Evolutionary conservation across 2,888 invertebrate genomes (phyloP), one percentile per base, ranked within the genome.

Genomic region (Cotesia congregata): DNA sequence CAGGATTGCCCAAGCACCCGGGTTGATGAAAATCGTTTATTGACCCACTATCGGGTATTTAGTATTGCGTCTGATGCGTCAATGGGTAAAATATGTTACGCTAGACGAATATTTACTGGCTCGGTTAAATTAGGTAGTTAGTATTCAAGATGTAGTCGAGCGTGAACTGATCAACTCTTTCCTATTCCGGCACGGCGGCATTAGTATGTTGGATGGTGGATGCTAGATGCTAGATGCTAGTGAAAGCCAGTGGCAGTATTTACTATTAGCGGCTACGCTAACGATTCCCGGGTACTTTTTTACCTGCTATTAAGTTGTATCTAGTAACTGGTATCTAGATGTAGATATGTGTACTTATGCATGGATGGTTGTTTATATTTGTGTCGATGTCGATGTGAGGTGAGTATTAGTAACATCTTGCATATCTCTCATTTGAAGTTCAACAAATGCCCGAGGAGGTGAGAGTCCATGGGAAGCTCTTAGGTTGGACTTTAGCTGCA

Each of bases 381-480:
- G 40, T 71, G 30, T 30, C 30, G 30, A 30, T 30, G 30, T 30
- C 30, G 30, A 30, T 73, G 40, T 73, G 73, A 39, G 59, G 20
- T 41, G 70, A 74, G 60, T 30, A n/a, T 65, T 30, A 30, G 60
- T 30, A 50, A 70, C 61, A 70, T 15, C 50, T 50, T 50, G 50
- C 50, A 50, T 69, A 67, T 39, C 72, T 60, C 74, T 41, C 60
- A 64, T 72, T 76, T 77, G 80, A 87, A 86, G 87, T 86, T 88
- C 87, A 87, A 85, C 85, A 83, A 85, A 83, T 85, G 88, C 88
- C 88, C 86, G 88, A 83, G 88, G 88, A 88, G 88, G 88, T 87
- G 88, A 88, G 88, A 88, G 88, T 88, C 85, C 86, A 87, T 89
- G 88, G 87, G 88, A 88, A 88, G 87, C 88, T 87, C 86, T 87